These are phyloP conservation scores for Calliopsis andreniformis DNA, from an alignment of 1,140 invertebrate species.

Conservation along the genomic window DNA sequence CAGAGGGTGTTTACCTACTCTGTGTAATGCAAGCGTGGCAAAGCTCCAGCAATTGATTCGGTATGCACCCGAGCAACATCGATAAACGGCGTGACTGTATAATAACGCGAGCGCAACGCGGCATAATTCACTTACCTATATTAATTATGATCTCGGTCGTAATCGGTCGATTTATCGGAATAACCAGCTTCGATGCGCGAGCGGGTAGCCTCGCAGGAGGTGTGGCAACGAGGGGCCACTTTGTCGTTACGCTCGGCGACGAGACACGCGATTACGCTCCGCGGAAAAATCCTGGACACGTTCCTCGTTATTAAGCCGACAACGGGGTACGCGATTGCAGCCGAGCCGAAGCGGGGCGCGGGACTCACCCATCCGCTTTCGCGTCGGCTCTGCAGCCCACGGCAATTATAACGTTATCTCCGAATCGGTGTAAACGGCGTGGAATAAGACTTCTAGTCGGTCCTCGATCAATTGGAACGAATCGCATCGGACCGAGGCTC, in stretches of 20 bases:
- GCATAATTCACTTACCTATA: conserved; percentile 61
- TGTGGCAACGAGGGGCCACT: background rate
- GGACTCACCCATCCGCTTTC: background rate
- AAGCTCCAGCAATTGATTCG: conserved; percentile 10
- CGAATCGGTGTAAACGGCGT: conserved; percentile 1
- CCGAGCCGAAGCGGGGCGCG: background rate
- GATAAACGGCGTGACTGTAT: background rate
- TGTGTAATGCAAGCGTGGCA: conserved; percentile 9
- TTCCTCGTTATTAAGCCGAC: conserved; percentile 16
- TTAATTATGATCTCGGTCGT: conserved; percentile 67
- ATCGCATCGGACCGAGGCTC: background rate
- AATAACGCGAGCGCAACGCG: conserved; percentile 19
- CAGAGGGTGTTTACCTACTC: background rate
- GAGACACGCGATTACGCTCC: conserved; percentile 14
- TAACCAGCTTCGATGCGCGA: conserved; percentile 1
- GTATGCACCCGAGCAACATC: conserved; percentile 2
- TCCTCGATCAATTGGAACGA: too few species aligned
- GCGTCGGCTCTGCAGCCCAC: background rate
- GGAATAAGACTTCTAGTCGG: too few species aligned
- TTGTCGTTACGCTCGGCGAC: background rate
- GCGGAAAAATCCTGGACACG: background rate
- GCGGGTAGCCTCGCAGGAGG: background rate
- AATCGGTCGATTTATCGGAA: conserved; percentile 68
- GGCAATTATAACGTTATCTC: conserved; percentile 16
- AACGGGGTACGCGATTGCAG: background rate